These are phyloP conservation scores for Teleogryllus occipitalis DNA, from an alignment of 1,140 invertebrate genomes.

Conservation along the genomic window DNA sequence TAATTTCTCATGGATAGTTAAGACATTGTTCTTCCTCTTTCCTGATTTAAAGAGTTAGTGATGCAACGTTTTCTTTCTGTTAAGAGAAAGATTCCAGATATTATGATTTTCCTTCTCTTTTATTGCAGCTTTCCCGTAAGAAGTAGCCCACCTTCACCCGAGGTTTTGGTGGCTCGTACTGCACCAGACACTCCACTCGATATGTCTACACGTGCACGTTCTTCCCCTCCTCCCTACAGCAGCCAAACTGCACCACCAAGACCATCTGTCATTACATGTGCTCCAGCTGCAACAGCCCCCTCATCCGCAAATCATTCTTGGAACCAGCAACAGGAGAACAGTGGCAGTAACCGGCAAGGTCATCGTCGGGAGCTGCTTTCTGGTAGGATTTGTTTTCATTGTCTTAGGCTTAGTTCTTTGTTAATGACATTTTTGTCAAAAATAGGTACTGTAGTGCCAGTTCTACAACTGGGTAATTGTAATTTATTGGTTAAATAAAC, in stretches of 20 bases:
- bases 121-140: neutral
- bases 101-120: neutral
- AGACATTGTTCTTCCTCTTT: too few species aligned
- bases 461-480: too few species aligned
- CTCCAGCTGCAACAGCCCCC: conserved; percentile 8
- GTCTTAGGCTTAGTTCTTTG: neutral
- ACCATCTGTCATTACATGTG: conserved; percentile 20
- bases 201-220: conserved; percentile 10
- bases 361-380: conserved; percentile 6
- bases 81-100: too few species aligned
- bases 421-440: too few species aligned
- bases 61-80: too few species aligned
- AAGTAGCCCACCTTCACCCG: neutral
- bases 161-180: conserved; percentile 8
- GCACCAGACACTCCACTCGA: conserved; percentile 13
- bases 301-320: too few species aligned
- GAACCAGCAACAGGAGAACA: neutral
- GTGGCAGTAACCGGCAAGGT: neutral
- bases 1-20: too few species aligned
- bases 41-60: too few species aligned
- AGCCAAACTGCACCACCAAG: conserved; percentile 9
- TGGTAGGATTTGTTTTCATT: neutral
- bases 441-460: too few species aligned
- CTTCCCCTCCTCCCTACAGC: conserved; percentile 7
- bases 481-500: too few species aligned